Evolutionary conservation across 2,797 vertebrate genomes (phyloP), one percentile per base, ranked within the genome.

Genomic region (Diplodus puntazzo): DNA sequence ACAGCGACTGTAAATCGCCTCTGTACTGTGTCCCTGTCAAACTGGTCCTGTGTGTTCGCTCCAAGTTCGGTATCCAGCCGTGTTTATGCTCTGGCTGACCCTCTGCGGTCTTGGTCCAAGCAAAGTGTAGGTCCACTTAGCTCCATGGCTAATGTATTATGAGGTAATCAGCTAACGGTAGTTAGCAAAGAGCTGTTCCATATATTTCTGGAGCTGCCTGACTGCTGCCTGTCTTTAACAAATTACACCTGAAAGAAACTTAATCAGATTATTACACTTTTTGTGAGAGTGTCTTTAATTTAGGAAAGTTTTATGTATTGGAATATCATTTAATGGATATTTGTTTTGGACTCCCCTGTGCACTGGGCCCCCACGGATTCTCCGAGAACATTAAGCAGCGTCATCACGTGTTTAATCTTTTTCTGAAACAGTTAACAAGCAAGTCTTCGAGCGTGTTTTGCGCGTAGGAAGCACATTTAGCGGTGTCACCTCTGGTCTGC

Each of bases 401-500:
- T 79, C 84, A 12, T 72, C 66, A 16, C 69, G 53, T 23, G 39
- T 87, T 72, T 59, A 39, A 80, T 69, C 66, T 34, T 71, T 58
- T n/a, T 77, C 54, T 80, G 54, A 65, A 75, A 77, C 58, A 11
- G 70, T 75, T 70, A 78, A 84, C 65, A 45, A 18, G 57, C 58
- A 20, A 61, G 81, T 81, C 79, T 69, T 52, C 0, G 46, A 68
- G 42, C 13, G 5, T 23, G 74, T 25, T 25, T 85, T 65, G 65
- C 21, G 20, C 20, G 27, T 61, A 76, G 34, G 63, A 66, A 75
- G 63, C 77, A 49, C 75, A 63, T 87, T 84, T 52, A 82, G 75
- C 71, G 59, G 90, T 92, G 90, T 92, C 91, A 91, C 88, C 86
- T 87, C 82, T 66, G 82, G 81, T 91, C 80, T 91, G 89, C 84